Percentiles rank a stretch among this genome's conserved stretches.
Evolutionary conservation across 2,113 vertebrate genomes (phyloP).

Genomic region (Charina bottae): DNA sequence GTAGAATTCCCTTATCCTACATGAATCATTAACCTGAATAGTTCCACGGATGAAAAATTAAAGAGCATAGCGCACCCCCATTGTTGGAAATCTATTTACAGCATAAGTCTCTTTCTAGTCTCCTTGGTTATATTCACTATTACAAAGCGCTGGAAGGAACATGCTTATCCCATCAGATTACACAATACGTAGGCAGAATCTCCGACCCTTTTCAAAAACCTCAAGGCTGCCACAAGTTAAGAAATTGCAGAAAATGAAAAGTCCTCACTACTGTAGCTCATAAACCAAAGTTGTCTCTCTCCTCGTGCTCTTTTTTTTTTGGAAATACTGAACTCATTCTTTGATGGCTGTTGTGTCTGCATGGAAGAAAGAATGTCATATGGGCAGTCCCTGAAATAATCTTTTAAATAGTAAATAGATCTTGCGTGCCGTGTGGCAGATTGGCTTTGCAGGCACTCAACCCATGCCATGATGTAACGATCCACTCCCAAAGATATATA

Average conservation of each 20-base stretch:
- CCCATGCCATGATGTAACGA: background rate
- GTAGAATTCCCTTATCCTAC: conserved; percentile 34
- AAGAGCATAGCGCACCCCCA: background rate
- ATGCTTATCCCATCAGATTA: background rate
- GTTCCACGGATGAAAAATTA: conserved; percentile 44
- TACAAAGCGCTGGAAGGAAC: background rate
- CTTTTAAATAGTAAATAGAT: background rate
- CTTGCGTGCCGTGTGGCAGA: background rate
- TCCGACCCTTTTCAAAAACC: conserved; percentile 8
- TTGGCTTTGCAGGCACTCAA: background rate
- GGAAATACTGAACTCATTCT: background rate
- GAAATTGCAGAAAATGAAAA: conserved; percentile 5
- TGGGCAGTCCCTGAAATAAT: background rate
- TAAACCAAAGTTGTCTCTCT: background rate
- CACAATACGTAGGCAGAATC: background rate
- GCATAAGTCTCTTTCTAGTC: conserved; percentile 6
- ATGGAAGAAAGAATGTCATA: background rate
- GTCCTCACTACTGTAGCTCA: conserved; percentile 2
- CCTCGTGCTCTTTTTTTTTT: background rate
- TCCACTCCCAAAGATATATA: background rate
- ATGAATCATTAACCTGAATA: conserved; percentile 40
- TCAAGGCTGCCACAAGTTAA: background rate
- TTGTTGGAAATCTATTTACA: conserved; percentile 47
- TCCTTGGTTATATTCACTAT: background rate
- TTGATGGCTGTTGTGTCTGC: background rate